These are phyloP conservation scores for Pterocles orientalis DNA, from an alignment of 2,113 vertebrate species.

Conservation along the genomic window DNA sequence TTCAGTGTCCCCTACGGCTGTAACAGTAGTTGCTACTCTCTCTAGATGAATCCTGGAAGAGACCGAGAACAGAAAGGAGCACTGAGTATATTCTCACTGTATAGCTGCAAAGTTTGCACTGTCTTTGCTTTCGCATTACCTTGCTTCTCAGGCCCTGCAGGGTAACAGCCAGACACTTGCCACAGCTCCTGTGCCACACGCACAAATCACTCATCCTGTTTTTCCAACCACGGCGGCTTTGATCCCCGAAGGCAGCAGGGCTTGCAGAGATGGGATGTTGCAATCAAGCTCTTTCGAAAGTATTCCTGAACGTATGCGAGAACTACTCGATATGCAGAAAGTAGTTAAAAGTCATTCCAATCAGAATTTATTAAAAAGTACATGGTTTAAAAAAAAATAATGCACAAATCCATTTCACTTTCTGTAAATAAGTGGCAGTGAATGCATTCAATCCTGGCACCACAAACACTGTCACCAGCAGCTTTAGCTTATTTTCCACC, in stretches of 20 bases:
- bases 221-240: neutral
- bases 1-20: neutral
- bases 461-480: neutral
- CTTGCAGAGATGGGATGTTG: neutral
- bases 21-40: neutral
- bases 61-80: neutral
- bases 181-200: neutral
- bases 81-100: neutral
- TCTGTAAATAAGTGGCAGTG: neutral
- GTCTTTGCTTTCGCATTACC: neutral
- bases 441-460: neutral
- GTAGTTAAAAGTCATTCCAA: neutral
- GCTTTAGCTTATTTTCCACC: neutral
- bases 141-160: neutral
- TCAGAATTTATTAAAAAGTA: neutral
- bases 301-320: neutral
- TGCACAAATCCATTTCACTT: rapidly evolving
- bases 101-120: neutral
- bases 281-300: neutral
- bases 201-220: neutral
- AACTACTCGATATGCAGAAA: rapidly evolving
- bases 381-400: neutral
- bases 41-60: neutral
- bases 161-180: neutral
- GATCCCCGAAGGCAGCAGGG: neutral